phyloP scores from a whole-genome alignment of 1,140 invertebrate genomes.

The Myzus persicae region DNA sequence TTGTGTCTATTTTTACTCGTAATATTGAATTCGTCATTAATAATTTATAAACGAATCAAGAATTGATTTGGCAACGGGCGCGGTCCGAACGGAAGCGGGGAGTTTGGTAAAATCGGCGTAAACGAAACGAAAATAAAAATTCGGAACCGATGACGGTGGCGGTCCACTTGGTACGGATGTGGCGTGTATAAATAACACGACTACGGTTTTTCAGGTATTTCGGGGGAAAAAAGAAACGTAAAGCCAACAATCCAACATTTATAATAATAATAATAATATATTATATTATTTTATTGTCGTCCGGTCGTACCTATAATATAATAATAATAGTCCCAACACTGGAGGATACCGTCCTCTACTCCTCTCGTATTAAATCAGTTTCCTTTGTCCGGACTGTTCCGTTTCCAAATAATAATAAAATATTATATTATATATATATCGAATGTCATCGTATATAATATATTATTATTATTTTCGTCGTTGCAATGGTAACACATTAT shows the following conservation, averaged over 20 bases:
- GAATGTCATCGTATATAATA: background rate
- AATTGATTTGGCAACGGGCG: background rate
- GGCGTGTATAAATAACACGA: background rate
- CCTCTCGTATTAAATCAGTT: background rate
- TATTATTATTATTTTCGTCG: constrained; percentile 3
- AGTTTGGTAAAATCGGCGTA: background rate
- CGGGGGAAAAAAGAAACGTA: background rate
- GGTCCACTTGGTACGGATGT: background rate
- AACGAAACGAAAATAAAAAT: background rate
- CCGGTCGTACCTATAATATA: constrained; percentile 14
- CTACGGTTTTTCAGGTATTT: background rate
- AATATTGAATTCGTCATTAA: background rate
- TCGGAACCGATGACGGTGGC: background rate
- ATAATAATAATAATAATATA: too few species aligned
- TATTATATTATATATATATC: background rate
- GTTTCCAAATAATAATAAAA: background rate
- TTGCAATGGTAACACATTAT: background rate
- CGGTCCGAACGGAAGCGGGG: background rate
- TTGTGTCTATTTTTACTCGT: background rate
- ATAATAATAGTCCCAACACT: background rate
- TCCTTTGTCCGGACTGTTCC: background rate
- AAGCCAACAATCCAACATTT: background rate
- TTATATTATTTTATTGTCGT: background rate
- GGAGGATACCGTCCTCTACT: background rate
- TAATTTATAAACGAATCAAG: background rate